Evolutionary conservation across 2,797 vertebrate genomes (phyloP), one percentile per base, ranked within the genome.

Genomic region (Ctenosaura bakeri): DNA sequence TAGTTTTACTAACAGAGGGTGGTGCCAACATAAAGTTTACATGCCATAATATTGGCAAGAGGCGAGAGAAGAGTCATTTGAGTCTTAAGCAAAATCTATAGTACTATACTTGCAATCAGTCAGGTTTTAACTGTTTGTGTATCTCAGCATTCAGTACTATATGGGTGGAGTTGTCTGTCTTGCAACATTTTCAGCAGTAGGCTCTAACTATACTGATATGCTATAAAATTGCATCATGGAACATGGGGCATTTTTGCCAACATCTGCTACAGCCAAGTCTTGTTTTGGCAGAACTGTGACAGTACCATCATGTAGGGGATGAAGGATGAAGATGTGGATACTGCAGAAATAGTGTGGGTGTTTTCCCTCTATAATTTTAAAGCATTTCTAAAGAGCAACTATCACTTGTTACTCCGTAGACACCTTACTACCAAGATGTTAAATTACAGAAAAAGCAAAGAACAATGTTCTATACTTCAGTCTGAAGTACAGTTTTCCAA

Each of bases 181-280:
- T 26, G 46, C 6, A 35, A 59, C 3, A 73, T 24, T 81, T 81
- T 77, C 18, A 73, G 35, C 9, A 79, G 3, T 42, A 81, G 71
- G 29, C 29, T 62, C 66, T 32, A 62, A 86, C 38, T 50, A 32
- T 50, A 54, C 10, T 35, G 46, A 9, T 6, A n/a, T 13, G 32
- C n/a, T 89, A 42, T 35, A n/a, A 2, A 86, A 90, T 26, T 74
- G 29, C 13, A 74, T 81, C 32, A 86, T 71, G 35, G 32, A 74
- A 90, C 42, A 81, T 56, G 22, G 18, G 18, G 29, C 14, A 0
- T 29, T 81, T 88, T 69, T 81, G 77, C 78, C 32, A 86, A 81
- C 3, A 88, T 0, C 32, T 86, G 20, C 69, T 66, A 52, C 32
- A 89, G 26, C 7, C 50, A 89, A 56, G 50, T 4, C 26, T 85